Evolutionary conservation across 2,888 invertebrate genomes (phyloP).

Genomic region (Cerceris rybyensis): DNA sequence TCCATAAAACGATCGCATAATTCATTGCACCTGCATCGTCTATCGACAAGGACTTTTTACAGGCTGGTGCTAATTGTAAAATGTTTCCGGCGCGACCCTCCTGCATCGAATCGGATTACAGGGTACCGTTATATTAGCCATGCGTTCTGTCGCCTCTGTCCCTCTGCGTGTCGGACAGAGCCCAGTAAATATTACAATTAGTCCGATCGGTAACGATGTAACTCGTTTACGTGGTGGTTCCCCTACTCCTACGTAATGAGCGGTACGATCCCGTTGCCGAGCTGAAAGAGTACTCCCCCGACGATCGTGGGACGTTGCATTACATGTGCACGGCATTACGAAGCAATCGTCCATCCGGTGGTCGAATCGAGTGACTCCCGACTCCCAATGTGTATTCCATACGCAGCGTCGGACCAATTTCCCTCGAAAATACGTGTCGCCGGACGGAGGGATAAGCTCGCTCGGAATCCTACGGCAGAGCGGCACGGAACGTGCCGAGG

Average conservation of each 20-base stretch:
- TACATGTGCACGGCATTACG: conserved; percentile 57
- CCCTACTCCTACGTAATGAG: conserved; percentile 29
- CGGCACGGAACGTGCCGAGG: conserved; percentile 40
- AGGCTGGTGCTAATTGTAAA: conserved; percentile 24
- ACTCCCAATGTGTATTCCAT: conserved; percentile 62
- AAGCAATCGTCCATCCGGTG: conserved; percentile 53
- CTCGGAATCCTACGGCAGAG: conserved; percentile 15
- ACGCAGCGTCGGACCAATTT: conserved; percentile 64
- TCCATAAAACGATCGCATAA: neutral
- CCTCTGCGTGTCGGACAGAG: conserved; percentile 8
- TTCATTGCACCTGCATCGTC: neutral
- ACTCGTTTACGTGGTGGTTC: conserved; percentile 61
- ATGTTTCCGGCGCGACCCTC: conserved; percentile 9
- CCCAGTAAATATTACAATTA: conserved; percentile 65
- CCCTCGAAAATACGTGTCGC: conserved; percentile 61
- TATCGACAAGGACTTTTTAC: neutral
- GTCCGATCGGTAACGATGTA: conserved; percentile 63
- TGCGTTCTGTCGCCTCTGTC: conserved; percentile 9
- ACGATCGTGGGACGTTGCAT: conserved; percentile 43
- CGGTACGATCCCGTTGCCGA: conserved; percentile 29
- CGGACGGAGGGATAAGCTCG: conserved; percentile 19
- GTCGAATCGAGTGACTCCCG: conserved; percentile 64
- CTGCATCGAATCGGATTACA: conserved; percentile 38
- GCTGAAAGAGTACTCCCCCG: conserved; percentile 47
- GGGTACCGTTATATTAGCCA: conserved; percentile 15